A percentile compares a stretch with the other conserved stretches of the same genome.
Evolutionary conservation across 2,113 vertebrate genomes (phyloP).

Genomic region (Herpailurus yagouaroundi): DNA sequence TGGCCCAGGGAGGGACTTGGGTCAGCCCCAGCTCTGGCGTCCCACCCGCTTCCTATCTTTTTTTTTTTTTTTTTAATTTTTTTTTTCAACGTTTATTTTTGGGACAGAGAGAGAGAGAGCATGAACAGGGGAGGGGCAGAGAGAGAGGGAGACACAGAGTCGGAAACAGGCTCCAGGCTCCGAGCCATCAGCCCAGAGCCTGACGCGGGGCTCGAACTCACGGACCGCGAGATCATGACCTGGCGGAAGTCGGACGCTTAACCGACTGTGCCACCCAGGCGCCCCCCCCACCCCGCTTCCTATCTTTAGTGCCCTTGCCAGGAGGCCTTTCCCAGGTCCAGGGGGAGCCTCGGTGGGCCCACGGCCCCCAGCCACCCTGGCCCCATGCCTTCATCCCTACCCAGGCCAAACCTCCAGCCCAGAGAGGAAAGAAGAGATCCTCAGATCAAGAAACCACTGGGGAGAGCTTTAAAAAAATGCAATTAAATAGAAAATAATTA

Average conservation of each 20-base stretch:
- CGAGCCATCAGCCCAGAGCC: too few species aligned
- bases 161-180: too few species aligned
- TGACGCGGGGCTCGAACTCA: too few species aligned
- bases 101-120: too few species aligned
- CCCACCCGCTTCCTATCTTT: not conserved
- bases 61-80: too few species aligned
- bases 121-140: too few species aligned
- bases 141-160: too few species aligned
- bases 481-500: constrained; percentile 66
- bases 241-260: too few species aligned
- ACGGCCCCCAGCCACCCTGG: not conserved
- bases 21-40: not conserved
- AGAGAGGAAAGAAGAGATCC: not conserved
- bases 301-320: not conserved
- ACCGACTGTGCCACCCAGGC: too few species aligned
- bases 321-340: not conserved
- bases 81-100: too few species aligned
- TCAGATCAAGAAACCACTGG: not conserved
- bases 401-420: not conserved
- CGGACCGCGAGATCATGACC: too few species aligned
- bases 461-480: constrained; percentile 61
- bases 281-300: too few species aligned
- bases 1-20: rapidly evolving
- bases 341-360: not conserved
- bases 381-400: not conserved